phyloP scores from a whole-genome alignment of 2,888 invertebrate genomes.

The Scotopteryx bipunctaria region DNA sequence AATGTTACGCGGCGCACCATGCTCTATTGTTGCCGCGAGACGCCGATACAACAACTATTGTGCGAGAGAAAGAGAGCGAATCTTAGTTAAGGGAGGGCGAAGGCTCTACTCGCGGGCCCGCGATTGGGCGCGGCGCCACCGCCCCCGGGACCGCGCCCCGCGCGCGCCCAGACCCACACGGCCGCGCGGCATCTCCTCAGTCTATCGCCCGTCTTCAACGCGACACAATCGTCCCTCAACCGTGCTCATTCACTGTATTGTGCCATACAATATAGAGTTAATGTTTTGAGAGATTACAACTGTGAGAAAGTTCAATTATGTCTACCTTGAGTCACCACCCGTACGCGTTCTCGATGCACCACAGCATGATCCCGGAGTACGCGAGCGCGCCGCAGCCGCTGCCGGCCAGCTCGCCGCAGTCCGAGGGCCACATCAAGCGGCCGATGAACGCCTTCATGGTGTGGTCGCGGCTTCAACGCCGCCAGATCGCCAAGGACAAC shows the following conservation, averaged over 20 bases:
- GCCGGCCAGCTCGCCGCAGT: conserved; percentile 74
- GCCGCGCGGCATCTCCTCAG: conserved; percentile 62
- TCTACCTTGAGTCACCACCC: conserved; percentile 80
- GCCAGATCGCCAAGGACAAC: conserved; percentile 96
- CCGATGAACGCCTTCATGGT: conserved; percentile 99
- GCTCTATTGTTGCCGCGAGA: conserved; percentile 59
- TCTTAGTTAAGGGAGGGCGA: conserved; percentile 64
- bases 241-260: conserved; percentile 69
- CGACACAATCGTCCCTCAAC: conserved; percentile 69
- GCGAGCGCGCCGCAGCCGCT: conserved; percentile 71
- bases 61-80: conserved; percentile 49
- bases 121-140: conserved; percentile 62
- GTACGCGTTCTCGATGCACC: conserved; percentile 81
- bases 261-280: conserved; percentile 68
- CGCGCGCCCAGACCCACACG: conserved; percentile 61
- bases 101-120: conserved; percentile 57
- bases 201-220: conserved; percentile 76
- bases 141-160: conserved; percentile 71
- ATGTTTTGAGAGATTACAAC: conserved; percentile 61
- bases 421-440: conserved; percentile 94
- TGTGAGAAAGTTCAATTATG: conserved; percentile 57
- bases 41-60: conserved; percentile 43
- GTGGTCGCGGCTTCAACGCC: conserved; percentile 95
- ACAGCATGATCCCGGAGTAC: conserved; percentile 76
- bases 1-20: conserved; percentile 58